phyloP scores from a whole-genome alignment of 2,113 vertebrate genomes.

The Gymnarchus niloticus region DNA sequence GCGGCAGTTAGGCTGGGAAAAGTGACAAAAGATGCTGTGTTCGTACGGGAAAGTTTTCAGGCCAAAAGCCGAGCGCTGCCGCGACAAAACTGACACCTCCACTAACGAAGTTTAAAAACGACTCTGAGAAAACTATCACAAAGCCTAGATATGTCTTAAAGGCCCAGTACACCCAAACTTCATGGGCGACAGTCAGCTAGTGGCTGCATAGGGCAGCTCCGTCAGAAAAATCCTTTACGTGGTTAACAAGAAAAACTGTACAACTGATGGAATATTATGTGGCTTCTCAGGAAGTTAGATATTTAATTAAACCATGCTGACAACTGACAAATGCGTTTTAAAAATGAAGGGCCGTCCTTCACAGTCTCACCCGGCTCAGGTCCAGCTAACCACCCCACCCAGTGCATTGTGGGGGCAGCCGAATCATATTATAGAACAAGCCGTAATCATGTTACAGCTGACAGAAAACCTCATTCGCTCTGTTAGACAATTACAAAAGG shows the following conservation, averaged over 20 bases:
- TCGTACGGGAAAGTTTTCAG: not conserved
- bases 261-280: not conserved
- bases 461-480: not conserved
- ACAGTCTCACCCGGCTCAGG: not conserved
- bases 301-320: not conserved
- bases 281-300: not conserved
- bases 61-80: not conserved
- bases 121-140: slow-evolving; percentile 2
- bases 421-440: not conserved
- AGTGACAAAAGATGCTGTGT: not conserved
- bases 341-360: not conserved
- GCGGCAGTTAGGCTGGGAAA: not conserved
- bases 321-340: not conserved
- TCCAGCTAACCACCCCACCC: not conserved
- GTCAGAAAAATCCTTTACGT: not conserved
- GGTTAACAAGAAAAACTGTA: not conserved
- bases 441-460: not conserved
- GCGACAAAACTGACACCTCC: not conserved
- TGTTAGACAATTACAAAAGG: not conserved
- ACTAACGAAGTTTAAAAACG: not conserved
- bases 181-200: not conserved
- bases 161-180: not conserved
- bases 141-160: not conserved
- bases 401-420: not conserved
- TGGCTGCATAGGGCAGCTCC: not conserved